Conservation (phyloP, 2,113 vertebrate species). For the Leptobrachium ailaonicum region DNA sequence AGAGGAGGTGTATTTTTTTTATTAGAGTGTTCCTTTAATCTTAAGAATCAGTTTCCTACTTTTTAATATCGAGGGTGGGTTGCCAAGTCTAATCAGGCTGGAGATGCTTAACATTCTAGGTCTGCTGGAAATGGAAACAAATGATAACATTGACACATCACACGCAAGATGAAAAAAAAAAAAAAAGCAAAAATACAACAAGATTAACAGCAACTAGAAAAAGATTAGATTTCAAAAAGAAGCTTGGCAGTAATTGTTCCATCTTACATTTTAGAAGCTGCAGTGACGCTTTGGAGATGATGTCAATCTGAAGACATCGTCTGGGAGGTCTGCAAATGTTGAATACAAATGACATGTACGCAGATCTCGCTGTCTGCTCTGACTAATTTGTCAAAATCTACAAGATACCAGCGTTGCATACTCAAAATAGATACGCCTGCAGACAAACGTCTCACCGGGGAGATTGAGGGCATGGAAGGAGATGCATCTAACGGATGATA, state of each 20-base stretch:
- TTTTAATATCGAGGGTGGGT: too few relatives aligned
- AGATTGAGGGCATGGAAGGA: neutral
- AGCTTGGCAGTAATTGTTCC: conserved; percentile 6
- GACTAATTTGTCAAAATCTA: conserved; percentile 10
- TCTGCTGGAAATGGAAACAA: neutral
- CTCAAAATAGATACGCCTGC: conserved; percentile 17
- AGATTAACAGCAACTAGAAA: neutral
- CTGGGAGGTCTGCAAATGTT: neutral
- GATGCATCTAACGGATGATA: neutral
- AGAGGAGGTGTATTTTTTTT: too few relatives aligned
- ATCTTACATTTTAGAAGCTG: neutral
- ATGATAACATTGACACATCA: neutral
- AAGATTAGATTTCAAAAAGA: neutral
- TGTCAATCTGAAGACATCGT: conserved; percentile 5
- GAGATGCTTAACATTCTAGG: neutral
- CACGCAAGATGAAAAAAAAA: neutral
- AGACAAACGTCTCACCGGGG: neutral
- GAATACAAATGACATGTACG: neutral
- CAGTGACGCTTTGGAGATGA: neutral
- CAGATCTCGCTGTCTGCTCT: neutral
- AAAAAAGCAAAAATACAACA: neutral
- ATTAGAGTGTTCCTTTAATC: too few relatives aligned
- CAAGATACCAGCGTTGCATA: neutral
- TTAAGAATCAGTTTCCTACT: too few relatives aligned
- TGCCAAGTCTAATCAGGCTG: too few relatives aligned